phyloP scores from a whole-genome alignment of 2,113 vertebrate genomes.

The Lepus europaeus region DNA sequence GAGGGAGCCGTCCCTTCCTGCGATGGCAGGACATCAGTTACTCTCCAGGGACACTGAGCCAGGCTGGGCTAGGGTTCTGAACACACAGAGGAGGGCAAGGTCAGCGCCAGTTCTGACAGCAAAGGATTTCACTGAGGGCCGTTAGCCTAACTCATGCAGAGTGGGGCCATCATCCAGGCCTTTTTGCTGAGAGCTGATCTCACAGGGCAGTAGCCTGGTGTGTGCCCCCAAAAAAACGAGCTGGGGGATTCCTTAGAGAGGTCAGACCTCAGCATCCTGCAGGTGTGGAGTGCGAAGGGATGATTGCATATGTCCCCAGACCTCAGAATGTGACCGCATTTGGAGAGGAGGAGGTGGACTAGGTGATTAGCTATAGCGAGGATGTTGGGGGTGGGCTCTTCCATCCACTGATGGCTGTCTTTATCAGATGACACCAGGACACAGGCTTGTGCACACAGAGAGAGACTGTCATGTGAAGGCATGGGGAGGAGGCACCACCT shows the following conservation, averaged over 20 bases:
- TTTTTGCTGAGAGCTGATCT: not conserved
- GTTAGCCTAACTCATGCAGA: not conserved
- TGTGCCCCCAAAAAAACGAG: not conserved
- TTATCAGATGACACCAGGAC: not conserved
- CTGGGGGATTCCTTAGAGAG: not conserved
- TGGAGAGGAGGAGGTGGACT: not conserved
- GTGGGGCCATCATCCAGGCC: not conserved
- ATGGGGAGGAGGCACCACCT: not conserved
- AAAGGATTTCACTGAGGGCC: not conserved
- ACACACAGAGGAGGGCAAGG: not conserved
- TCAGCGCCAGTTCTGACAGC: not conserved
- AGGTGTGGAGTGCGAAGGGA: too few species aligned
- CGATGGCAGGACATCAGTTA: not conserved
- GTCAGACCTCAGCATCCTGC: not conserved
- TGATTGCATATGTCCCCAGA: too few species aligned
- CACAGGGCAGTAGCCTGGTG: accelerated
- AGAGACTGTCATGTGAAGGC: not conserved
- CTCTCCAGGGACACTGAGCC: not conserved
- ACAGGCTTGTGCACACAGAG: not conserved
- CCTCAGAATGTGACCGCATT: not conserved
- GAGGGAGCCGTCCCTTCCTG: accelerated
- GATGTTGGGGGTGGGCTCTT: not conserved
- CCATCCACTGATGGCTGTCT: not conserved
- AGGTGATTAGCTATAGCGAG: not conserved
- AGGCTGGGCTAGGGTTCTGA: not conserved